Conservation (phyloP, 2,113 vertebrate genomes). For the Tursiops truncatus region DNA sequence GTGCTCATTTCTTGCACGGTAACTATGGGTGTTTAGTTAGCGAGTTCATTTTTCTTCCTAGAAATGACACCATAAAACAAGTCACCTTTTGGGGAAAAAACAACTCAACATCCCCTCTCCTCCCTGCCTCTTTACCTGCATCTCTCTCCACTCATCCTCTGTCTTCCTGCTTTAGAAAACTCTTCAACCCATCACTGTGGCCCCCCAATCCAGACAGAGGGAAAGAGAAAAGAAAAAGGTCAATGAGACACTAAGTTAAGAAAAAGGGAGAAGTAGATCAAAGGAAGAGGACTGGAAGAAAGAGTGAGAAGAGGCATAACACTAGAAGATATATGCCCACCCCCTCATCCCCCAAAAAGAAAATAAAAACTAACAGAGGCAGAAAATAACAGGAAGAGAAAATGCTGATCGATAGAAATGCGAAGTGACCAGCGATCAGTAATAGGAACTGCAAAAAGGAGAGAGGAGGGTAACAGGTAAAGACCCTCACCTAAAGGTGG, state of each 20-base stretch:
- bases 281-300: not conserved
- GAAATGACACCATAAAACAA: not conserved
- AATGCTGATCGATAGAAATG: not conserved
- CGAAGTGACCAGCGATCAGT: not conserved
- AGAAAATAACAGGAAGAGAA: not conserved
- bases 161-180: not conserved
- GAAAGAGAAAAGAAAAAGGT: not conserved
- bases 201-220: not conserved
- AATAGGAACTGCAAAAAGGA: not conserved
- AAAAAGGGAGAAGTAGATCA: not conserved
- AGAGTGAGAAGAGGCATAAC: not conserved
- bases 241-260: not conserved
- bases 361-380: not conserved
- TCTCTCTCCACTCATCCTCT: not conserved
- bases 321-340: not conserved
- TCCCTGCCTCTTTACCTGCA: not conserved
- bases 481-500: not conserved
- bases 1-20: not conserved
- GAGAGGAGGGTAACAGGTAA: not conserved
- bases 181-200: not conserved
- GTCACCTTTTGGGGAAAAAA: not conserved
- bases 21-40: not conserved
- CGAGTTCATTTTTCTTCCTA: not conserved
- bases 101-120: not conserved
- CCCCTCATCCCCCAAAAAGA: fast-evolving